These are phyloP conservation scores for Mya arenaria DNA, from an alignment of 1,140 invertebrate species.

Conservation along the genomic window DNA sequence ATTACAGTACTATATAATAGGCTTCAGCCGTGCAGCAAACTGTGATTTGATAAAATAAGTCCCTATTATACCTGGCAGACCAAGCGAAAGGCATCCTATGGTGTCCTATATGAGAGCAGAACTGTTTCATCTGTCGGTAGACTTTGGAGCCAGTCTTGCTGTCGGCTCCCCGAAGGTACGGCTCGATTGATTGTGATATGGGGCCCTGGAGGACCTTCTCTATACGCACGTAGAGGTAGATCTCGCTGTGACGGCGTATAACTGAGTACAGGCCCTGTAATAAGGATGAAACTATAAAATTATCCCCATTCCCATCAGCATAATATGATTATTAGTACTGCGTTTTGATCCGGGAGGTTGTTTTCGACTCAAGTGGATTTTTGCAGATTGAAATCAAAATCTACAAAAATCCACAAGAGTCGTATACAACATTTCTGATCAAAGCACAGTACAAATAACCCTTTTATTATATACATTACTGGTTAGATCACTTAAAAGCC, in stretches of 20 bases:
- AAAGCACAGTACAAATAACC: too few relatives aligned
- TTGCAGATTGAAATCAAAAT: too few relatives aligned
- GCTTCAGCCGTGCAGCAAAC: not conserved
- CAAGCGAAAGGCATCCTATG: slow-evolving; percentile 98
- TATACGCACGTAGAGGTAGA: slow-evolving; percentile 93
- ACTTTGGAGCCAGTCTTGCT: slow-evolving; percentile 89
- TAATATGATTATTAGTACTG: too few relatives aligned
- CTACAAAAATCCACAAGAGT: too few relatives aligned
- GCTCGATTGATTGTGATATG: slow-evolving; percentile 92
- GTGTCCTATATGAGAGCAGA: slow-evolving; percentile 91
- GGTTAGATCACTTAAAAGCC: too few relatives aligned
- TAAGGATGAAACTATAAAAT: not conserved
- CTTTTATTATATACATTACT: too few relatives aligned
- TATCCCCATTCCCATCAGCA: too few relatives aligned
- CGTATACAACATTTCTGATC: too few relatives aligned
- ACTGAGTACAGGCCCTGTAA: slow-evolving; percentile 86
- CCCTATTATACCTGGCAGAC: slow-evolving; percentile 86
- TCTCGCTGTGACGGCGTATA: slow-evolving; percentile 81
- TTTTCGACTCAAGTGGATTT: too few relatives aligned
- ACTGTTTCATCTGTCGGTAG: slow-evolving; percentile 90
- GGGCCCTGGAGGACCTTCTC: slow-evolving; percentile 97
- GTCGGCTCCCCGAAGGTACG: slow-evolving; percentile 91
- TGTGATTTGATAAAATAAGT: not conserved
- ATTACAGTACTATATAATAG: not conserved
- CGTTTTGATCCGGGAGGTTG: too few relatives aligned